These are phyloP conservation scores for Cynaeus angustus DNA, from an alignment of 2,888 invertebrate species.

Conservation along the genomic window DNA sequence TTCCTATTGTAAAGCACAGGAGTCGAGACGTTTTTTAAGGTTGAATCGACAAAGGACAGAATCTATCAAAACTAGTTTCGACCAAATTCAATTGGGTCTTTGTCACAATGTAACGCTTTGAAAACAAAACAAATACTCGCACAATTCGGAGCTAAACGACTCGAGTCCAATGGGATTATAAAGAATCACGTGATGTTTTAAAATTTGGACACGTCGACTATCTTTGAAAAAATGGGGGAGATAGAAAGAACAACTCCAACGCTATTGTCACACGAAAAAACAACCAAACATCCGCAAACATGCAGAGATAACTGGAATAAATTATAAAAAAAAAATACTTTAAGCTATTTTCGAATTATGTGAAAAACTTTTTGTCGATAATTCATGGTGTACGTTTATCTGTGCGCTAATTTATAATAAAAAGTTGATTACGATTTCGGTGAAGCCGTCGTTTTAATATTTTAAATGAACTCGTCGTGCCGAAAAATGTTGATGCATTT, in stretches of 20 bases:
- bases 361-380: neutral
- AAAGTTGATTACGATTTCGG: too few relatives aligned
- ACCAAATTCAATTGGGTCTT: constrained; percentile 38
- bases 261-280: neutral
- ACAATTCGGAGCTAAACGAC: constrained; percentile 31
- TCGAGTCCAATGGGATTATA: constrained; percentile 21
- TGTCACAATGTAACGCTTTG: constrained; percentile 30
- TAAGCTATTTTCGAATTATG: neutral
- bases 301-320: neutral
- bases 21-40: constrained; percentile 17
- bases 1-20: constrained; percentile 2
- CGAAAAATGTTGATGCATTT: neutral
- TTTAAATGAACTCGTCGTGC: neutral
- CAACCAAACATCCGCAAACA: neutral
- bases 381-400: too few relatives aligned
- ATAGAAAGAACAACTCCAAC: neutral
- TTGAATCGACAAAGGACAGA: constrained; percentile 23
- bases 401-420: too few relatives aligned
- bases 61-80: constrained; percentile 38
- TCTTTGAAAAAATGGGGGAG: constrained; percentile 14
- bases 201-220: constrained; percentile 30
- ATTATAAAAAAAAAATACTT: neutral
- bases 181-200: constrained; percentile 25
- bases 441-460: neutral
- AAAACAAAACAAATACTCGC: constrained; percentile 32